Evolutionary conservation across 2,113 vertebrate species (phyloP), one percentile per base, ranked within the genome.

Genomic region (Mixornis gularis): DNA sequence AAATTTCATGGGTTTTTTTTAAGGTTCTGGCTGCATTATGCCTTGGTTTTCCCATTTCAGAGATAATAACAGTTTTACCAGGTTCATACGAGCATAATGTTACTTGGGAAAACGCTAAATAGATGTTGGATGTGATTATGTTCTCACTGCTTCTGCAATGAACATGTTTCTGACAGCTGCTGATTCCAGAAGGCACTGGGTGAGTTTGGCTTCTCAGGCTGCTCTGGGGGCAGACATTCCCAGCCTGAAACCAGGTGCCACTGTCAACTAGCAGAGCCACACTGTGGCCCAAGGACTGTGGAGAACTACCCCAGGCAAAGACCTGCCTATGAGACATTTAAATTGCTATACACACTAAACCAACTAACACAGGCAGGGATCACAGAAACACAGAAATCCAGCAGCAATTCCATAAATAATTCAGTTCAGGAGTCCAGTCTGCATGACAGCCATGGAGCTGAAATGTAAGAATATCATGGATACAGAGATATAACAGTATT

Each of bases 111-210:
- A 91, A 60, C 7, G 5, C 38, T 69, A 65, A 71, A 65, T 72
- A 70, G 66, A 66, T 52, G 32, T n/a, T 30, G 7, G 25, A 63
- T 13, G 32, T 49, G 68, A 73, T 58, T 72, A 70, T 44, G 83
- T 73, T 90, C 60, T 89, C 43, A 8, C 44, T 85, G 44, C 22
- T 73, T 77, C 82, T 70, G 66, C 59, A 77, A 15, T 25, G 30
- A 92, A 44, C 24, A 24, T 29, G 51, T 27, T 95, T 93, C 55
- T 95, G 92, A 83, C 82, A 88, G 85, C 63, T 90, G 74, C 63
- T 89, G 81, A 41, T 44, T 91, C 72, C 71, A 73, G 82, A 77
- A 88, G 58, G 87, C 48, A 55, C 46, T 29, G 14, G 41, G 32
- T 1, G 3, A 79, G 49, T 46, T 76, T 85, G 53, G 63, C 66